These are phyloP conservation scores for Anthophora plumipes DNA, from an alignment of 2,888 invertebrate species.

Conservation along the genomic window DNA sequence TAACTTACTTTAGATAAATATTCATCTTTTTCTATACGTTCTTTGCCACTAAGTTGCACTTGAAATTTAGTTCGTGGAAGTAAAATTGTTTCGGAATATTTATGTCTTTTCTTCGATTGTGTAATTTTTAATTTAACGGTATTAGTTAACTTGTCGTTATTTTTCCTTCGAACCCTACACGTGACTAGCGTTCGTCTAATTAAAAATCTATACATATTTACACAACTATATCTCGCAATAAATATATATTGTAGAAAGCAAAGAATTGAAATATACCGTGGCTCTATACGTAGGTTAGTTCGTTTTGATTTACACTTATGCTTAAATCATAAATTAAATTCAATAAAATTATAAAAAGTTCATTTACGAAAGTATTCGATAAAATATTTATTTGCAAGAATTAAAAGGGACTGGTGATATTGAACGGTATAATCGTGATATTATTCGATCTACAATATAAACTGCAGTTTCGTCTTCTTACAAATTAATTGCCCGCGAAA, in stretches of 20 bases:
- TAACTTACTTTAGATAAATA: slow-evolving; percentile 86
- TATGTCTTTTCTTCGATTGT: slow-evolving; percentile 12
- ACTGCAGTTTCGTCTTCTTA: slow-evolving; percentile 87
- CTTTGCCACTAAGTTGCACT: slow-evolving; percentile 85
- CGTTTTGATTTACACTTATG: slow-evolving; percentile 16
- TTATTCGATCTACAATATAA: too few species aligned
- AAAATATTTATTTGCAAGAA: slow-evolving; percentile 85
- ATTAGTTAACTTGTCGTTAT: neutral
- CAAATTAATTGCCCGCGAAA: slow-evolving; percentile 86
- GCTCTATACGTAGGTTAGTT: slow-evolving; percentile 49
- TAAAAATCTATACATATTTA: slow-evolving; percentile 31
- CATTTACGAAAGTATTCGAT: too few species aligned
- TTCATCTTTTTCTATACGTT: slow-evolving; percentile 87
- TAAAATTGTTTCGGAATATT: slow-evolving; percentile 87
- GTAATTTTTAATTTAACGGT: neutral
- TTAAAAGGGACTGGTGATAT: slow-evolving; percentile 87
- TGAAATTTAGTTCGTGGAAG: slow-evolving; percentile 90
- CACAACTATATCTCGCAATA: neutral
- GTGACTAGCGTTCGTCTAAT: slow-evolving; percentile 31
- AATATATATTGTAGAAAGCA: slow-evolving; percentile 2
- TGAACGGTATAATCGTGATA: slow-evolving; percentile 85
- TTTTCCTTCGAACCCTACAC: neutral
- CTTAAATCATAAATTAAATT: neutral
- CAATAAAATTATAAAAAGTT: neutral
- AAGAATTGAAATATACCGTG: slow-evolving; percentile 19